Evolutionary conservation across 2,797 vertebrate genomes (phyloP).

Genomic region (Bovichtus diacanthus): DNA sequence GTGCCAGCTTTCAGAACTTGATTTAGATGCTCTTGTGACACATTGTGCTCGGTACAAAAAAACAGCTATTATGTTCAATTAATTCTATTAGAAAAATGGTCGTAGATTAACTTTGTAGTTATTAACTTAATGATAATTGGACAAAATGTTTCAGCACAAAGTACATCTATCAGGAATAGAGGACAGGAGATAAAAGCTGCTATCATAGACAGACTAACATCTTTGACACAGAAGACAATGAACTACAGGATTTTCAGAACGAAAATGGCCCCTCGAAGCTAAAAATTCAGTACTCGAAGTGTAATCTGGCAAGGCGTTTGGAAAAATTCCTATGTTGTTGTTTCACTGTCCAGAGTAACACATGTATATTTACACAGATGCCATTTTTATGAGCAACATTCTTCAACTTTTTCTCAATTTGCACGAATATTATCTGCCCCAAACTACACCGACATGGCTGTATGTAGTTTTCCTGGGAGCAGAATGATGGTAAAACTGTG

Average conservation of each 20-base stretch:
- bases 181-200: not conserved
- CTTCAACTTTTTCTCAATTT: slow-evolving; percentile 3
- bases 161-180: not conserved
- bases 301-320: slow-evolving; percentile 39
- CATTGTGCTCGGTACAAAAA: not conserved
- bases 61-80: not conserved
- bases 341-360: slow-evolving; percentile 40
- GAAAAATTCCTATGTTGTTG: slow-evolving; percentile 44
- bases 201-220: not conserved
- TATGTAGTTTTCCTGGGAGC: not conserved
- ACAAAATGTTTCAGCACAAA: not conserved
- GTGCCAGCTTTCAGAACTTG: not conserved
- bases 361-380: slow-evolving; percentile 32
- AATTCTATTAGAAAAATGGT: not conserved
- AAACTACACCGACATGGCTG: not conserved
- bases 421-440: not conserved
- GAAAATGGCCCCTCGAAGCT: slow-evolving; percentile 15
- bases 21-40: not conserved
- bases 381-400: slow-evolving; percentile 29
- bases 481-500: slow-evolving; percentile 2
- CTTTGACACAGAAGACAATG: not conserved
- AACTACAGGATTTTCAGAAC: slow-evolving; percentile 10
- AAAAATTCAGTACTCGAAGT: slow-evolving; percentile 27
- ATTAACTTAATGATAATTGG: not conserved
- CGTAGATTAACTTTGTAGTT: not conserved